These are phyloP conservation scores for Nipponia nippon DNA, from an alignment of 2,113 vertebrate species.

Conservation along the genomic window DNA sequence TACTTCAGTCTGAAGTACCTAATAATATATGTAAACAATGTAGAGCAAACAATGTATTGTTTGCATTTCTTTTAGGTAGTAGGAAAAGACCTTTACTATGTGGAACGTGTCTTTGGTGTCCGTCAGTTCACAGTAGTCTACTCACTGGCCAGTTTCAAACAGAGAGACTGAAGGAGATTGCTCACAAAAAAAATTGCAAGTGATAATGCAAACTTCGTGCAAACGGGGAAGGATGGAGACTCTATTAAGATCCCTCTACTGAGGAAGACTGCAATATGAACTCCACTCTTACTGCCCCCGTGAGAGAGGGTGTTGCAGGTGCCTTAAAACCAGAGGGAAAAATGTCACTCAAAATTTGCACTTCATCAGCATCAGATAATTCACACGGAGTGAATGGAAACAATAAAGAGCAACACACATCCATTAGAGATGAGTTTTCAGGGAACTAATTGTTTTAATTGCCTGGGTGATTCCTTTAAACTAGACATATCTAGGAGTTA, in stretches of 20 bases:
- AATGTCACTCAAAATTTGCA: rapidly evolving
- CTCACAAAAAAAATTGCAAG: neutral
- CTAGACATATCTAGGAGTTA: neutral
- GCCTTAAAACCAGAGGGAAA: neutral
- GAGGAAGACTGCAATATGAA: neutral
- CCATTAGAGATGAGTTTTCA: neutral
- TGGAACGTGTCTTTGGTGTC: neutral
- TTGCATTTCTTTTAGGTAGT: neutral
- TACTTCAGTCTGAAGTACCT: neutral
- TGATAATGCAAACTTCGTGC: neutral
- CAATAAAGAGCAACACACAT: neutral
- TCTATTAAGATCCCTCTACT: neutral
- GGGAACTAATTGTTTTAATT: neutral
- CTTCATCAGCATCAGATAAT: neutral
- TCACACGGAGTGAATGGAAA: neutral
- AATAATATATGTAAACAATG: neutral
- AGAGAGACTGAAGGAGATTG: neutral
- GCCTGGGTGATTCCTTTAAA: neutral
- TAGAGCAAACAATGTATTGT: neutral
- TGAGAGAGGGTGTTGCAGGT: neutral
- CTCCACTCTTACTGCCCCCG: neutral
- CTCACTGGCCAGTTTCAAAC: neutral
- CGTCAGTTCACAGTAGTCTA: neutral
- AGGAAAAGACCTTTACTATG: neutral
- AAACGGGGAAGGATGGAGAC: neutral